Evolutionary conservation across 2,113 vertebrate species (phyloP).

Genomic region (Gopherus flavomarginatus): DNA sequence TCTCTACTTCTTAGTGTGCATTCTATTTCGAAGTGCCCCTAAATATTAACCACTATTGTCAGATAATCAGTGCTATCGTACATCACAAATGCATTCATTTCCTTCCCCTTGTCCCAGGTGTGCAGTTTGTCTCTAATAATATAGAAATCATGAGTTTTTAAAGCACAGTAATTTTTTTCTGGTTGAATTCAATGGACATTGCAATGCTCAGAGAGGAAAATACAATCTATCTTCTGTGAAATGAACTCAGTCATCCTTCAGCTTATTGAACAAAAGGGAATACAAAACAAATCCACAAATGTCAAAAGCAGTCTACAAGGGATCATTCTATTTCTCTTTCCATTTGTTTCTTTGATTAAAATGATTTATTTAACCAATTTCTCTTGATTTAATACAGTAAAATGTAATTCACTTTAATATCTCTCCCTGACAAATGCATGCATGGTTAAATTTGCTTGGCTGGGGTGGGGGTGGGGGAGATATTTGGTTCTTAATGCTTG

Average conservation of each 20-base stretch:
- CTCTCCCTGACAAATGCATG: neutral
- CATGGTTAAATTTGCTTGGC: neutral
- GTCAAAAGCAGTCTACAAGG: slow-evolving; percentile 44
- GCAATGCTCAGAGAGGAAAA: slow-evolving; percentile 36
- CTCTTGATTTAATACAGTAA: slow-evolving; percentile 29
- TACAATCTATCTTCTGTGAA: slow-evolving; percentile 60
- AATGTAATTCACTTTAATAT: neutral
- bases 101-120: slow-evolving; percentile 4
- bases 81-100: neutral
- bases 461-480: neutral
- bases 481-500: neutral
- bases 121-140: neutral
- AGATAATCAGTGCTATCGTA: rapidly evolving
- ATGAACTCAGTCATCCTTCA: slow-evolving; percentile 61
- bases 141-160: slow-evolving; percentile 3
- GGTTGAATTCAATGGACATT: neutral
- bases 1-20: rapidly evolving
- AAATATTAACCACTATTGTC: neutral
- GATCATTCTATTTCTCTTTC: slow-evolving; percentile 17
- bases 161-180: neutral
- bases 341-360: slow-evolving; percentile 61
- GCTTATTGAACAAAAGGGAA: slow-evolving; percentile 58
- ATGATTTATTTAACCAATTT: slow-evolving; percentile 36
- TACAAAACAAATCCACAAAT: slow-evolving; percentile 57
- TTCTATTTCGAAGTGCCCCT: neutral